Conservation (phyloP, 2,113 vertebrate species). For the Halcyon senegalensis region DNA sequence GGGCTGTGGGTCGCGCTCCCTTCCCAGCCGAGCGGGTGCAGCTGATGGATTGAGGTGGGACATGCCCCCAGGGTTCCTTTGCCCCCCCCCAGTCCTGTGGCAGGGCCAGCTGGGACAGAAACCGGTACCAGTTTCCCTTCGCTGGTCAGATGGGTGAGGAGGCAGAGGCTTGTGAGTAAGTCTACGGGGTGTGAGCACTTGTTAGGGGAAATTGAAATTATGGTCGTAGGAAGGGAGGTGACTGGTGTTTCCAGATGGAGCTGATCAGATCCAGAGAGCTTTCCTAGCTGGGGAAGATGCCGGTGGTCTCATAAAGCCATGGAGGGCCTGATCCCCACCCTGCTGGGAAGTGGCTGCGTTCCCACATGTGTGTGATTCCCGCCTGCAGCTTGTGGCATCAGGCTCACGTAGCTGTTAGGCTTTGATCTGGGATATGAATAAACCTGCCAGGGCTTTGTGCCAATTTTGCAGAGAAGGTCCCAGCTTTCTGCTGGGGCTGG, state of each 20-base stretch:
- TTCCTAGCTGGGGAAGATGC: not conserved
- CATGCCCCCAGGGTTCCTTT: too few relatives aligned
- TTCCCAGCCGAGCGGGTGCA: not conserved
- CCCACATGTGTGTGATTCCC: not conserved
- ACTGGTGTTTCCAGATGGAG: not conserved
- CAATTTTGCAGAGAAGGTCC: not conserved
- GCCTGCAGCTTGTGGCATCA: conserved; percentile 9
- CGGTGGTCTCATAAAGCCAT: not conserved
- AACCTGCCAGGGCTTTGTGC: conserved; percentile 4
- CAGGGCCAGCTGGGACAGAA: not conserved
- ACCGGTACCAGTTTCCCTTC: not conserved
- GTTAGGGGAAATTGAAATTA: not conserved
- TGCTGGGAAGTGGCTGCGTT: not conserved
- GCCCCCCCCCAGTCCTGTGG: not conserved
- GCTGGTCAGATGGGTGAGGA: not conserved
- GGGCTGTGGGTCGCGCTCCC: not conserved
- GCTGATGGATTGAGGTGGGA: not conserved
- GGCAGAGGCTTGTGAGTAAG: not conserved
- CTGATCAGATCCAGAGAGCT: not conserved
- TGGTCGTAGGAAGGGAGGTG: not conserved
- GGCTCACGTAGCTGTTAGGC: not conserved
- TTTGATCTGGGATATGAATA: conserved; percentile 33
- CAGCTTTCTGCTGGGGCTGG: not conserved
- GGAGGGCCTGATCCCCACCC: not conserved
- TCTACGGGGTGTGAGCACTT: not conserved